Evolutionary conservation across 1,140 invertebrate species (phyloP).

Genomic region (Orchestia grillus): DNA sequence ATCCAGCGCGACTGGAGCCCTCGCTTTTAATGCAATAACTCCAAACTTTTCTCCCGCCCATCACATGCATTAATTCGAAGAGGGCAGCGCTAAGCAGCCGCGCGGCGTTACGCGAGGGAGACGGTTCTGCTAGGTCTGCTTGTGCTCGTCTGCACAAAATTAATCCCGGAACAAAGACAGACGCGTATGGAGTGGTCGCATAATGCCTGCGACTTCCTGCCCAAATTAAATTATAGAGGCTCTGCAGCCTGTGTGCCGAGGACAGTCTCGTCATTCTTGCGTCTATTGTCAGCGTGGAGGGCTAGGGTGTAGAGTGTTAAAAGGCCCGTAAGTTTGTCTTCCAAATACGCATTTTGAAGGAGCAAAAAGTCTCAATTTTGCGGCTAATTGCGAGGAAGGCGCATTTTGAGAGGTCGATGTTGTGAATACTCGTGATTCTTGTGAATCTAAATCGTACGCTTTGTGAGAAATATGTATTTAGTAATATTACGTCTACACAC

Average conservation of each 20-base stretch:
- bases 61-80: slow-evolving; percentile 2
- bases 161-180: slow-evolving; percentile 39
- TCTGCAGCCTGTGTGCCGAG: not conserved
- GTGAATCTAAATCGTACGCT: too few relatives aligned
- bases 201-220: not conserved
- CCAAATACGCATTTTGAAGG: not conserved
- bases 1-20: not conserved
- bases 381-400: not conserved
- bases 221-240: not conserved
- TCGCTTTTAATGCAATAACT: slow-evolving; percentile 24
- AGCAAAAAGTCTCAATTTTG: not conserved
- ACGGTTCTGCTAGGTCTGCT: not conserved
- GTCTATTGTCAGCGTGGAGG: not conserved
- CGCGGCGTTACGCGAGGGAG: not conserved
- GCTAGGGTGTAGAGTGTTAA: not conserved
- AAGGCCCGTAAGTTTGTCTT: not conserved
- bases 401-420: not conserved
- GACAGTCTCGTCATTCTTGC: not conserved
- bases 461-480: too few relatives aligned
- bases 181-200: not conserved
- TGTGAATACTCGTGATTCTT: too few relatives aligned
- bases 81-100: not conserved
- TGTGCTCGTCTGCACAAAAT: slow-evolving; percentile 1
- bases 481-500: too few relatives aligned
- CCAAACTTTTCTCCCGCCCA: not conserved